Evolutionary conservation across 2,797 vertebrate genomes (phyloP), one percentile per base, ranked within the genome.

Genomic region (Synanceia verrucosa): DNA sequence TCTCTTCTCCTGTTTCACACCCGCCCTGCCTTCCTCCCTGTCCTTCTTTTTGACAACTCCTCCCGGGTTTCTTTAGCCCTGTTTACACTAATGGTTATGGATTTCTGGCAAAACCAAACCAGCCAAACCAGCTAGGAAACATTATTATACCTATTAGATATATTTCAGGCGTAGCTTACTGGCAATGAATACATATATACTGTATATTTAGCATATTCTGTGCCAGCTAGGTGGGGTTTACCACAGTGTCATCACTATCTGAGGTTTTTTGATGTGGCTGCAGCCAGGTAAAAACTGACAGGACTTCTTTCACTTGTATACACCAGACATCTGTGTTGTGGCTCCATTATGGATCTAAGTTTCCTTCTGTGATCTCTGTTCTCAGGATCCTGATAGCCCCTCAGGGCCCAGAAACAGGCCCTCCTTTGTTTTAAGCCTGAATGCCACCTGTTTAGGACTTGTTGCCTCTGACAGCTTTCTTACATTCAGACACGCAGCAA

Each of bases 401-500:
- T 24, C 23, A 71, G 85, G 90, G 88, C 62, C 59, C 66, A 68
- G 70, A 82, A 67, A 90, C 82, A 89, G 78, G 57, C 83, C 46
- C 61, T 66, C 79, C 75, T 83, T 91, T 92, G 86, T 89, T 80
- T 85, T 67, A 39, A 67, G 41, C 5, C 75, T 77, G 43, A 64
- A 61, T 66, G 73, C 85, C 90, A 93, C 89, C 91, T 90, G 89
- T 89, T 88, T 26, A 24, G 58, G 34, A 58, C 79, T 74, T 75
- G 80, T 78, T 84, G 53, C 43, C 16, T 61, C 41, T 76, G 82
- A 88, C 81, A 86, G 82, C 52, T 74, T 73, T 78, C 48, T 59
- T 69, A 47, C 23, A 48, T 55, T 52, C 72, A 70, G 55, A 55
- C 64, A 59, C 24, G 26, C 44, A 57, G 24, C 24, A 21, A 5